These are phyloP conservation scores for Hipposideros larvatus DNA, from an alignment of 2,797 vertebrate species.

Conservation along the genomic window DNA sequence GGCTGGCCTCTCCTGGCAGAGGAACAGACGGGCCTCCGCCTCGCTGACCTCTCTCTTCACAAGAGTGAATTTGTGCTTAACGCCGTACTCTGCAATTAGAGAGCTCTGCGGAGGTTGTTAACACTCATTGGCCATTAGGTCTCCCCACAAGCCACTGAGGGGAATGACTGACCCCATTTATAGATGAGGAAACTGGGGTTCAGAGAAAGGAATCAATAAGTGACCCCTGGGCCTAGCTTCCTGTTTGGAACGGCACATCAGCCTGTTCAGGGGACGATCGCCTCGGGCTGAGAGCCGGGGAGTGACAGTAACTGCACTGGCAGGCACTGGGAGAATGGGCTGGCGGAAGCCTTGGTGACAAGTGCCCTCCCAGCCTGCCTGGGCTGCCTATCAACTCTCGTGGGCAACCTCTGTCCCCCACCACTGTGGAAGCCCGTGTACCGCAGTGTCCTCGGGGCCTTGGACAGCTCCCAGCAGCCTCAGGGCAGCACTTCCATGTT, in stretches of 20 bases:
- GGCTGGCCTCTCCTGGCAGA: neutral
- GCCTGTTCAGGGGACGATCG: neutral
- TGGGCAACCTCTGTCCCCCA: neutral
- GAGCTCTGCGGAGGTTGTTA: neutral
- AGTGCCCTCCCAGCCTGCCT: neutral
- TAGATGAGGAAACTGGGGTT: neutral
- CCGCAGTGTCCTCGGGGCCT: neutral
- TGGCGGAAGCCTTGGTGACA: neutral
- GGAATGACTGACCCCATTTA: neutral
- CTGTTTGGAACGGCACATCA: neutral
- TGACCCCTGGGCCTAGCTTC: neutral
- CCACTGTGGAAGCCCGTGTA: too few relatives aligned
- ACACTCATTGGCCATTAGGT: neutral
- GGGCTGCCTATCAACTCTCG: neutral
- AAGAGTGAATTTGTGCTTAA: neutral
- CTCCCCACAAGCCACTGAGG: neutral
- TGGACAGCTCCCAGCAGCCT: neutral
- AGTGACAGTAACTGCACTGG: neutral
- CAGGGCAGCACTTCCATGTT: neutral
- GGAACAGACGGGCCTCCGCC: fast-evolving
- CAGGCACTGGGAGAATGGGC: too few relatives aligned
- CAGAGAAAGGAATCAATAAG: neutral
- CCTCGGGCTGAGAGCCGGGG: neutral
- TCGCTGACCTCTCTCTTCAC: neutral
- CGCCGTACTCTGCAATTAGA: fast-evolving